These are phyloP conservation scores for Amphibalanus amphitrite DNA, from an alignment of 1,140 invertebrate species.

Conservation along the genomic window DNA sequence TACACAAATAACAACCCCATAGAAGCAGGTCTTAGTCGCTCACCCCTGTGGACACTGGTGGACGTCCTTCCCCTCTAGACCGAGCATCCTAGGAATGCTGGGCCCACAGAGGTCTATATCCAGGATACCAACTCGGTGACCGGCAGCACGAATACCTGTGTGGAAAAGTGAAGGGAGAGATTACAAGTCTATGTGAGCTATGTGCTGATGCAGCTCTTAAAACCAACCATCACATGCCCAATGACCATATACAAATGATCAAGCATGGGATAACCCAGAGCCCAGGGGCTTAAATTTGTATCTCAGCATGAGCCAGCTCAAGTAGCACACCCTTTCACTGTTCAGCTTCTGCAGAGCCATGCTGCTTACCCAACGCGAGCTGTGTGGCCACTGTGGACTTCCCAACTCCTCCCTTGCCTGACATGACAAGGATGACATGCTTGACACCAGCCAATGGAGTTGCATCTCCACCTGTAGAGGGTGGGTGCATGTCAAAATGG, in stretches of 20 bases:
- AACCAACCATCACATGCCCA: background rate
- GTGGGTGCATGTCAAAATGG: too few species aligned
- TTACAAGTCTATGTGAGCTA: too few species aligned
- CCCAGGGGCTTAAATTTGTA: background rate
- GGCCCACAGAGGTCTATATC: constrained; percentile 94
- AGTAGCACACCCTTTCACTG: background rate
- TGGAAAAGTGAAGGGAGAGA: background rate
- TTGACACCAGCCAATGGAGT: constrained; percentile 30
- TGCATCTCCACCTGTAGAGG: background rate
- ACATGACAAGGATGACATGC: constrained; percentile 64
- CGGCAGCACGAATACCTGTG: constrained; percentile 10
- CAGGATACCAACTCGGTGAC: constrained; percentile 63
- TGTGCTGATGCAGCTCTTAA: too few species aligned
- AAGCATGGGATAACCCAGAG: background rate
- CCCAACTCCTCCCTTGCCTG: constrained; percentile 94
- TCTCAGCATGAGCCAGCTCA: background rate
- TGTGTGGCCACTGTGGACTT: constrained; percentile 88
- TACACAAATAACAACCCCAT: too few species aligned
- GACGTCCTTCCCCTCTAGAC: constrained; percentile 56
- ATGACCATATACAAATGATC: background rate
- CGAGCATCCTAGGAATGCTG: constrained; percentile 67
- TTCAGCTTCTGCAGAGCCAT: constrained; percentile 22
- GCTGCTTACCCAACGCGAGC: constrained; percentile 60
- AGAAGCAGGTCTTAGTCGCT: too few species aligned
- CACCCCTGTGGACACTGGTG: constrained; percentile 60